Evolutionary conservation across 1,140 invertebrate species (phyloP).

Genomic region (Tetragnatha versicolor): DNA sequence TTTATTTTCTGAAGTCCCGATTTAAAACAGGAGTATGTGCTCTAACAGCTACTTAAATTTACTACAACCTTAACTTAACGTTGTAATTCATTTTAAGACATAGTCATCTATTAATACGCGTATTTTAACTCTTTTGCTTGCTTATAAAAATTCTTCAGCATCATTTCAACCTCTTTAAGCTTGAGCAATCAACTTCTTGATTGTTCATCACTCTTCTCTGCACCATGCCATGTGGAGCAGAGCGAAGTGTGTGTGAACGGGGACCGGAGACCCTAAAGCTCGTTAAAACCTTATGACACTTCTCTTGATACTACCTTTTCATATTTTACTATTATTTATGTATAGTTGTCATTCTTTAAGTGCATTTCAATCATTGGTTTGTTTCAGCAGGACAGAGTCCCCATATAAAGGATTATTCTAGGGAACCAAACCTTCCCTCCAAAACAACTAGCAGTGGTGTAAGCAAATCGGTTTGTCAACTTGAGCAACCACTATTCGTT

Average conservation of each 20-base stretch:
- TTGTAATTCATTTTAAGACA: too few species aligned
- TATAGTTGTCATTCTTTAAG: background rate
- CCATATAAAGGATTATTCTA: background rate
- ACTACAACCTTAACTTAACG: too few species aligned
- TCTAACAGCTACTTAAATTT: background rate
- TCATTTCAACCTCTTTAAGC: too few species aligned
- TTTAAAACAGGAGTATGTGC: background rate
- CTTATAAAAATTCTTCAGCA: too few species aligned
- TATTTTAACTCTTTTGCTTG: too few species aligned
- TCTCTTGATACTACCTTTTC: background rate
- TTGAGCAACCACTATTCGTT: constrained; percentile 20
- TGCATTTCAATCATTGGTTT: background rate
- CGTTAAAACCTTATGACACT: background rate
- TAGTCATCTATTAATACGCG: too few species aligned
- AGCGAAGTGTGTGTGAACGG: too few species aligned
- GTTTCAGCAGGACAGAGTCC: too few species aligned
- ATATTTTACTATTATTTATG: background rate
- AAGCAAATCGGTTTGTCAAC: constrained; percentile 12
- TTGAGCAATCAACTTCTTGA: too few species aligned
- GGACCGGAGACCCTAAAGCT: too few species aligned
- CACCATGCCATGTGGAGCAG: too few species aligned
- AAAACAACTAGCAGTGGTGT: background rate
- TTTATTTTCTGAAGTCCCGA: background rate
- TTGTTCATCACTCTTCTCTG: too few species aligned
- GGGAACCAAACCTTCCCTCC: background rate